Conservation (phyloP, 2,797 vertebrate genomes). For the Octomys mimax region DNA sequence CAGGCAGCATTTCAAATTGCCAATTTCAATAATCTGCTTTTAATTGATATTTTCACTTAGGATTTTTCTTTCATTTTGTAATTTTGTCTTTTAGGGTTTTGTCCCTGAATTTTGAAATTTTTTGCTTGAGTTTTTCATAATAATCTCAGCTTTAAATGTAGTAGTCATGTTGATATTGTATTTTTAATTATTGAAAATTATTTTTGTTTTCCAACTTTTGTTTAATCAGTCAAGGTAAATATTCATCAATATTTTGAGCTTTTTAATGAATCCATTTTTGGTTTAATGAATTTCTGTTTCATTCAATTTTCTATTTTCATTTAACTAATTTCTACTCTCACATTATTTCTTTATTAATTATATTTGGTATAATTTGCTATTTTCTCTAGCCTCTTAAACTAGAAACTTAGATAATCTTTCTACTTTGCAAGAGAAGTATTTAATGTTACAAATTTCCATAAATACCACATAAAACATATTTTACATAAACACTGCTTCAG, state of each 20-base stretch:
- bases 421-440: neutral
- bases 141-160: neutral
- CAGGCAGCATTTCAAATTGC: neutral
- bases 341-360: neutral
- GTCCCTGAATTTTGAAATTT: neutral
- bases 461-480: neutral
- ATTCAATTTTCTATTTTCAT: neutral
- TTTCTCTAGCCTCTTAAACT: neutral
- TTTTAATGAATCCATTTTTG: neutral
- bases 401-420: neutral
- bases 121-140: neutral
- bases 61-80: neutral
- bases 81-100: neutral
- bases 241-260: neutral
- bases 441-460: neutral
- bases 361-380: neutral
- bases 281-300: neutral
- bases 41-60: neutral
- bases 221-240: neutral
- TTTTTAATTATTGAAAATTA: neutral
- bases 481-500: neutral
- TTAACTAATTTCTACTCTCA: neutral
- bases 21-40: neutral
- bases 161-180: neutral
- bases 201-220: slow-evolving; percentile 11